phyloP scores from a whole-genome alignment of 1,140 invertebrate species.

The Bicyclus anynana region DNA sequence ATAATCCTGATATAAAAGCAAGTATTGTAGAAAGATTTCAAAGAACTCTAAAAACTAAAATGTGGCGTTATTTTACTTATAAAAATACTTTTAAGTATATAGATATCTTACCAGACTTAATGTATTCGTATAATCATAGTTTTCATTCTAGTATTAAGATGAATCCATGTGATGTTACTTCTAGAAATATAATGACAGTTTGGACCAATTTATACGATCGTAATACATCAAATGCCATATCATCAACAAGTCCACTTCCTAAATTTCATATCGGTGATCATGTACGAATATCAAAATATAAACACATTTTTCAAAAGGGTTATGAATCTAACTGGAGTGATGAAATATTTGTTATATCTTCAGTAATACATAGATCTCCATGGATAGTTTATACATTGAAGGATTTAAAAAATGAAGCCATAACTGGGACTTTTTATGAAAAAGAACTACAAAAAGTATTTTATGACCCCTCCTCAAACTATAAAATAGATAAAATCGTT shows the following conservation, averaged over 20 bases:
- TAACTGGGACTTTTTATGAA: too few species aligned
- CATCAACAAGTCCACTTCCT: constrained; percentile 4
- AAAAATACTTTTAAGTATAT: too few species aligned
- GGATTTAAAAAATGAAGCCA: constrained; percentile 39
- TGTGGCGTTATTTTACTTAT: too few species aligned
- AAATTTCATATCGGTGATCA: constrained; percentile 27
- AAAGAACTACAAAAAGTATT: constrained; percentile 31
- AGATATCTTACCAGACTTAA: too few species aligned
- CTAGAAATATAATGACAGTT: constrained; percentile 41
- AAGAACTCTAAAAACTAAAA: too few species aligned
- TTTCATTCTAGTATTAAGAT: too few species aligned
- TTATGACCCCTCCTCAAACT: constrained; percentile 15
- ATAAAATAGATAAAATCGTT: constrained; percentile 42
- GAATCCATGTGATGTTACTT: too few species aligned
- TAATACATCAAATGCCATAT: constrained; percentile 17
- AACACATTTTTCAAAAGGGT: constrained; percentile 35
- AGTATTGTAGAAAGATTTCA: too few species aligned
- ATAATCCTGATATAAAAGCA: too few species aligned
- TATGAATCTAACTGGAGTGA: constrained; percentile 47
- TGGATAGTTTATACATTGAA: constrained; percentile 38
- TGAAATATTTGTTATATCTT: constrained; percentile 48
- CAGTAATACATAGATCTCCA: constrained; percentile 32
- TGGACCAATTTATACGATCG: constrained; percentile 38
- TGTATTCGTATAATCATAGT: too few species aligned
- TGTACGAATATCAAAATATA: constrained; percentile 34